Evolutionary conservation across 2,797 vertebrate genomes (phyloP).

Genomic region (Limosa lapponica): DNA sequence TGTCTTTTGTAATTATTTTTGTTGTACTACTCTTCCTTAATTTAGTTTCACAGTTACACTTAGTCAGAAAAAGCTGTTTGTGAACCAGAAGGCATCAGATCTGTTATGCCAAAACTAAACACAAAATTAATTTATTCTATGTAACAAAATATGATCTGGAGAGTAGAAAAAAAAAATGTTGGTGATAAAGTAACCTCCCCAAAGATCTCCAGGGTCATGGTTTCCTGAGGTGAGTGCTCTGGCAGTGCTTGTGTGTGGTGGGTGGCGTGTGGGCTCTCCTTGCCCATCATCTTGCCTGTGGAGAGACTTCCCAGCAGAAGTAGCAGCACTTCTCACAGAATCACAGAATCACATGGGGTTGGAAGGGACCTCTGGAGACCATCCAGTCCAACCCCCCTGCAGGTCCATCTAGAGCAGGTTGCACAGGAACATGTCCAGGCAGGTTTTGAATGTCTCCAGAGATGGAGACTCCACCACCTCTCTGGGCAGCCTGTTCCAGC

Average conservation of each 20-base stretch:
- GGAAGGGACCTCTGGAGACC: no score
- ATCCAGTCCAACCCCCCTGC: no score
- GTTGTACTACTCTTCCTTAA: not conserved
- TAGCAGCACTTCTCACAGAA: not conserved
- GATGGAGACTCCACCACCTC: no score
- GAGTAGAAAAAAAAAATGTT: not conserved
- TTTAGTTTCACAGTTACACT: not conserved
- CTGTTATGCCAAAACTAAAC: not conserved
- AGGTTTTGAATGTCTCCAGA: no score
- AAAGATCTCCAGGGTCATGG: rapidly evolving
- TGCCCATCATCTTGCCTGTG: not conserved
- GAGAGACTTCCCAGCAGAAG: not conserved
- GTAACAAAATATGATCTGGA: not conserved
- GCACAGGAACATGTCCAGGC: no score
- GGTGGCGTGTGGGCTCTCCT: not conserved
- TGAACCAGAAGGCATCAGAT: not conserved
- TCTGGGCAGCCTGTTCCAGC: no score
- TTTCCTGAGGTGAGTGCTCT: not conserved
- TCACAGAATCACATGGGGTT: no score
- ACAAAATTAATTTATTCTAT: not conserved
- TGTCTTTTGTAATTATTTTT: not conserved
- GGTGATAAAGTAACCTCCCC: not conserved
- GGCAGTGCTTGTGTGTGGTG: not conserved
- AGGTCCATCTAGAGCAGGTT: no score
- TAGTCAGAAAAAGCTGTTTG: not conserved